These are phyloP conservation scores for Tanypteryx hageni DNA, from an alignment of 2,888 invertebrate genomes.

Conservation along the genomic window DNA sequence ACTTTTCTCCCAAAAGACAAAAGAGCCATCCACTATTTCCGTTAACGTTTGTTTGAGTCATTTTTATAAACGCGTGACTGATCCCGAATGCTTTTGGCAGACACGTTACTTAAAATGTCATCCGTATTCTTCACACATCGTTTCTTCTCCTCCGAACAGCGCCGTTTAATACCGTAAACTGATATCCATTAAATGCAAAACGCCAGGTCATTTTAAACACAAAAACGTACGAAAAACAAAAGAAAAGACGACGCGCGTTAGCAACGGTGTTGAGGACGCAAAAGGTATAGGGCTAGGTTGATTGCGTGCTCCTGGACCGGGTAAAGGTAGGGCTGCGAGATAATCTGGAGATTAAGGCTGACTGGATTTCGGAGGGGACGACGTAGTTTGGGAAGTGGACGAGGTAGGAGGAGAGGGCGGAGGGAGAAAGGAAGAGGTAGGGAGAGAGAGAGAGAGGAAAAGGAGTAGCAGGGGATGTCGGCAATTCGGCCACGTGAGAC, in stretches of 20 bases:
- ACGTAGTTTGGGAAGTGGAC: neutral
- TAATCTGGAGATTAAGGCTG: constrained; percentile 52
- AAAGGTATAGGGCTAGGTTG: neutral
- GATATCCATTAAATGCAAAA: too few relatives aligned
- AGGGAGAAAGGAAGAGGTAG: neutral
- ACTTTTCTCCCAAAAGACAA: neutral
- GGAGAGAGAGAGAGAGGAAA: neutral
- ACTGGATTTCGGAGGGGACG: neutral
- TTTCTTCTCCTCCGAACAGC: neutral
- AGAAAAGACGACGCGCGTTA: neutral
- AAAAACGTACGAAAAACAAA: neutral
- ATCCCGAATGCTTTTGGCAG: neutral
- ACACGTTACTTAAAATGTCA: neutral
- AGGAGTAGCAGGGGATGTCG: neutral
- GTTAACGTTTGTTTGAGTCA: too few relatives aligned
- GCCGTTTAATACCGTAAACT: neutral
- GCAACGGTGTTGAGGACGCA: neutral
- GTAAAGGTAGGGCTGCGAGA: constrained; percentile 11
- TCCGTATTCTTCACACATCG: neutral
- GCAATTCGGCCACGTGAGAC: constrained; percentile 2
- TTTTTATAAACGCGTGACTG: too few relatives aligned
- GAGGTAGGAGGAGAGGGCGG: neutral
- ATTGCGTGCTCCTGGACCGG: neutral
- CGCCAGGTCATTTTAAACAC: neutral
- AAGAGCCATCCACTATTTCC: neutral